phyloP scores from a whole-genome alignment of 2,888 invertebrate species.

The Abscondita cerata region DNA sequence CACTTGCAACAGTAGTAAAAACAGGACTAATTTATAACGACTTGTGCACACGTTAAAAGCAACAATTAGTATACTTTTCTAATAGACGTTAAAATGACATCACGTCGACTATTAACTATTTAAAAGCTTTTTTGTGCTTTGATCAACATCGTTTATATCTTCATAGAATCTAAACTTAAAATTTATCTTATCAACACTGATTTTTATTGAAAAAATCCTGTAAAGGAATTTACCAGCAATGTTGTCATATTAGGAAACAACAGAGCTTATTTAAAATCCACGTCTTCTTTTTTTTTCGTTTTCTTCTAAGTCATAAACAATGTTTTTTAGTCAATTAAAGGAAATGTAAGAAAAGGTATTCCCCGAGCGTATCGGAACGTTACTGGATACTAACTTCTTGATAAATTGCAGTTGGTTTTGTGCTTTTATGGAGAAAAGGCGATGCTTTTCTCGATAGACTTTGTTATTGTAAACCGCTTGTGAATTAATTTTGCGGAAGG shows the following conservation, averaged over 20 bases:
- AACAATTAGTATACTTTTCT: too few relatives aligned
- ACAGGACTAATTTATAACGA: too few relatives aligned
- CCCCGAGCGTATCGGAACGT: constrained; percentile 44
- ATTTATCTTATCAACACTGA: too few relatives aligned
- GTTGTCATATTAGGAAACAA: constrained; percentile 30
- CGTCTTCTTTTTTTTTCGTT: constrained; percentile 26
- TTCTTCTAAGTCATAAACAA: constrained; percentile 26
- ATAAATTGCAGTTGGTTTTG: constrained; percentile 47
- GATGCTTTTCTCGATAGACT: constrained; percentile 32
- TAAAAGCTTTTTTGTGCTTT: too few relatives aligned
- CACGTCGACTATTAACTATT: too few relatives aligned
- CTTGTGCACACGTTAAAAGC: too few relatives aligned
- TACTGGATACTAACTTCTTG: constrained; percentile 44
- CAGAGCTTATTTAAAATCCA: constrained; percentile 25
- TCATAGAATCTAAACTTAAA: too few relatives aligned
- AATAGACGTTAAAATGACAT: too few relatives aligned
- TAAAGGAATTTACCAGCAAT: constrained; percentile 16
- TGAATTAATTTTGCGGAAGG: constrained; percentile 9
- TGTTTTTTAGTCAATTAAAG: constrained; percentile 38
- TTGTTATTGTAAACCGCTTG: constrained; percentile 21
- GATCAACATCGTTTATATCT: too few relatives aligned
- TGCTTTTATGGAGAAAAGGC: constrained; percentile 46
- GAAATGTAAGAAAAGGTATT: constrained; percentile 41
- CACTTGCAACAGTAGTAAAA: too few relatives aligned
- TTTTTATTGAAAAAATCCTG: neutral